Evolutionary conservation across 1,140 invertebrate genomes (phyloP), one percentile per base, ranked within the genome.

Genomic region (Zaprionus kolodkinae): DNA sequence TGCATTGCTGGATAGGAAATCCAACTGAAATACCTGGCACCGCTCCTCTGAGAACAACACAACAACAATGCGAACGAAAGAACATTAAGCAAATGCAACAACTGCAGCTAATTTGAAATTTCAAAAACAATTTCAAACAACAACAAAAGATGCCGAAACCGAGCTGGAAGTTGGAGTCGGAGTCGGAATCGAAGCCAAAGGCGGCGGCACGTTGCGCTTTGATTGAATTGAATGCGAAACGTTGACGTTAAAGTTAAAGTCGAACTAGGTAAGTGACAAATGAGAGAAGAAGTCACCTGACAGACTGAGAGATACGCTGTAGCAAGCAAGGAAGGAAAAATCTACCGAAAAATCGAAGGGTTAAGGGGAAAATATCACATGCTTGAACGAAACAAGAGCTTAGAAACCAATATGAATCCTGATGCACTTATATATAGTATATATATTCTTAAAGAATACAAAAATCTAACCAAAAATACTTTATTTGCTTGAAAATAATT

Each of bases 81-180:
- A 72, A 76, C 70, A 84, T 70, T 88, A 76, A 78, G 76, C 66
- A 78, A 84, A 78, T 75, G 81, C 69, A 63, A 21, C 21, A 86
- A 70, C 83, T 87, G 84, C 79, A 88, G 84, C 85, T 89, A 89
- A 89, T 89, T 89, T 89, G 76, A 81, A 89, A 89, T 89, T 89
- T 89, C 79, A 73, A 89, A 89, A 21, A 89, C 75, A 68, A 80
- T 84, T 66, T 69, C 68, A 72, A 72, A 55, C 68, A 79, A 76
- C 84, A 88, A 87, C 84, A 89, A 88, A 88, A 78, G 80, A 78
- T 76, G 84, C 85, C 85, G 84, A 89, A 87, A 27, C 35, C 36
- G 21, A 66, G 36, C 40, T 12, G 10, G 45, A 50, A 17, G 17
- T 10, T 7, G 21, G 45, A 50, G 17, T 50, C 17, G 45, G 45